phyloP scores from a whole-genome alignment of 2,797 vertebrate species.

The Chelidonichthys spinosus region DNA sequence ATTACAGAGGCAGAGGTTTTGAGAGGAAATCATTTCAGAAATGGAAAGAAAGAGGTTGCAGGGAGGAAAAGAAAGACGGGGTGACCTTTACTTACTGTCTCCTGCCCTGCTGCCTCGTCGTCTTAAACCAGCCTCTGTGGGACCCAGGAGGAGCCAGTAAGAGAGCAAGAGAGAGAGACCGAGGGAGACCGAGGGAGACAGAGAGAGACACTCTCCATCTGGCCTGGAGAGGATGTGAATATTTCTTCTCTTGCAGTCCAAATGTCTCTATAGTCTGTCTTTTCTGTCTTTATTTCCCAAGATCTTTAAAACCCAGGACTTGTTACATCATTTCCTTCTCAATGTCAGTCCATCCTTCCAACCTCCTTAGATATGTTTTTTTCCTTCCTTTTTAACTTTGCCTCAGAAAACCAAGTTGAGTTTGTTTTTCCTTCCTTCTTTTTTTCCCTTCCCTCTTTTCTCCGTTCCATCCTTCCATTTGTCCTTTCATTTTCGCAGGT shows the following conservation, averaged over 20 bases:
- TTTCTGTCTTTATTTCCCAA: slow-evolving; percentile 31
- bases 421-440: slow-evolving; percentile 1
- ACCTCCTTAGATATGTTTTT: slow-evolving; percentile 18
- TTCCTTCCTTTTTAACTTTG: slow-evolving; percentile 1
- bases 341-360: slow-evolving; percentile 16
- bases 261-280: slow-evolving; percentile 17
- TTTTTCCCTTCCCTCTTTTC: background rate
- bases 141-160: slow-evolving; percentile 48
- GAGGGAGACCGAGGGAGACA: slow-evolving; percentile 6
- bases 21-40: slow-evolving; percentile 69
- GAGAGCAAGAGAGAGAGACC: slow-evolving; percentile 11
- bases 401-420: slow-evolving; percentile 9
- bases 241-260: slow-evolving; percentile 44
- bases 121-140: slow-evolving; percentile 58
- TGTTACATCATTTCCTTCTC: slow-evolving; percentile 32
- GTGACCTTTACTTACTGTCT: slow-evolving; percentile 79
- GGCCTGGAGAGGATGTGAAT: slow-evolving; percentile 42
- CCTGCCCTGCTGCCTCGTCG: slow-evolving; percentile 52
- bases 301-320: slow-evolving; percentile 31
- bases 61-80: slow-evolving; percentile 50
- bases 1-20: slow-evolving; percentile 50
- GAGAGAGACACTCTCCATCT: slow-evolving; percentile 36
- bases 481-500: slow-evolving; percentile 23
- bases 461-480: slow-evolving; percentile 6
- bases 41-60: slow-evolving; percentile 35